Base-by-base conservation (phyloP, 2,888 invertebrate species). In the Scaeva pyrastri region DNA sequence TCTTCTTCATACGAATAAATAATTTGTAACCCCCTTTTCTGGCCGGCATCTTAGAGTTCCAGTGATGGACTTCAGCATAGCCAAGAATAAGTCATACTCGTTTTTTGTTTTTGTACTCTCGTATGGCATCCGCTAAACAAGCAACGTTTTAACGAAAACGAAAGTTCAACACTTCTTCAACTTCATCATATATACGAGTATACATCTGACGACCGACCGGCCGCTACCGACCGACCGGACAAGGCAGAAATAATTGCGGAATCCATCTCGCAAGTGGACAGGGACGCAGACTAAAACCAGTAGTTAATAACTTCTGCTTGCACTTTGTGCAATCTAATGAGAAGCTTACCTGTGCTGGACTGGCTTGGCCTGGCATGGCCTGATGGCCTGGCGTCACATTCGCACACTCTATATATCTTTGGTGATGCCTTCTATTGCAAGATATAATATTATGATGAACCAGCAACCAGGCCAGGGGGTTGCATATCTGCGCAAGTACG, bases 301-400 rank as follows among this genome's bases (percentile, higher is more conserved):
- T 72, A 86, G 86, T 86, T 77, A 86, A 72, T 86, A 82, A 86
- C 81, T 82, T 50, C 77, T 78, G 77, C 81, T 86, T 82, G 70
- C 81, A 75, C 81, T 83, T 56, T 58, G 70, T 78, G 62, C 78
- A 68, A 39, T 77, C 77, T 81, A 70, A 81, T 81, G 81, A 81
- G 75, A 14, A 76, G 76, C 64, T 71, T 55, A 77, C 43, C 36
- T 16, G 31, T 5, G 6, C 8, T 5, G 2, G 31, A 7, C 7
- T 23, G 23, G 26, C 31, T 8, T 56, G 36, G 58, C 58, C 31
- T 56, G 55, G 50, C 74, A 31, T 31, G 8, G 8, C 31, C 14
- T 56, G n/a, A n/a, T n/a, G 36, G 58, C 60, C 36, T 56, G 55
- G 50, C 74, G 52, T 68, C 58, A 52, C 75, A 48, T 50, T 45